Conservation (phyloP, 2,113 vertebrate genomes). For the Sakesphorus luctuosus region DNA sequence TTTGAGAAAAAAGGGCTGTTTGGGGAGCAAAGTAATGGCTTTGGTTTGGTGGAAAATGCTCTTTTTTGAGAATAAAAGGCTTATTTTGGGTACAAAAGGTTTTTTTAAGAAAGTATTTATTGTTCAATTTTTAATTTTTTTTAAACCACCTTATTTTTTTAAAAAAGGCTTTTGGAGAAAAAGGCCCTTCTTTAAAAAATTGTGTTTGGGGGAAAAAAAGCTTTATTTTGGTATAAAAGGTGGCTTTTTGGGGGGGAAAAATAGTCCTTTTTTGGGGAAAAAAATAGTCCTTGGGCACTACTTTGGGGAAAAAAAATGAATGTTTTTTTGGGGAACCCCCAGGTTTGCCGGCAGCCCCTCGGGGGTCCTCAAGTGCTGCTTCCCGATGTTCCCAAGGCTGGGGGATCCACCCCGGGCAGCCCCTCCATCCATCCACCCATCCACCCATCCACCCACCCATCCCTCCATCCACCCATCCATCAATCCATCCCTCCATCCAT, state of each 20-base stretch:
- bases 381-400: rapidly evolving
- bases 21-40: not conserved
- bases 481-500: no score
- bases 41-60: not conserved
- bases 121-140: not conserved
- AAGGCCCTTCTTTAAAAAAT: not conserved
- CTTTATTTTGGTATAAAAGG: no score
- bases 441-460: no score
- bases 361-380: rapidly evolving
- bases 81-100: not conserved
- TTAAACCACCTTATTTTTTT: not conserved
- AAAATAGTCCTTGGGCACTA: no score
- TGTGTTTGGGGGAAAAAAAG: not conserved
- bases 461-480: no score
- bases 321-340: not conserved
- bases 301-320: no score
- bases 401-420: no score
- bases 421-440: no score
- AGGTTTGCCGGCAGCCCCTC: no score
- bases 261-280: not conserved
- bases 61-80: not conserved
- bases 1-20: not conserved
- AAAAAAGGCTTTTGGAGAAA: not conserved
- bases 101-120: not conserved
- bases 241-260: not conserved